Evolutionary conservation across 2,888 invertebrate genomes (phyloP), one percentile per base, ranked within the genome.

Genomic region (Hypsopygia costalis): DNA sequence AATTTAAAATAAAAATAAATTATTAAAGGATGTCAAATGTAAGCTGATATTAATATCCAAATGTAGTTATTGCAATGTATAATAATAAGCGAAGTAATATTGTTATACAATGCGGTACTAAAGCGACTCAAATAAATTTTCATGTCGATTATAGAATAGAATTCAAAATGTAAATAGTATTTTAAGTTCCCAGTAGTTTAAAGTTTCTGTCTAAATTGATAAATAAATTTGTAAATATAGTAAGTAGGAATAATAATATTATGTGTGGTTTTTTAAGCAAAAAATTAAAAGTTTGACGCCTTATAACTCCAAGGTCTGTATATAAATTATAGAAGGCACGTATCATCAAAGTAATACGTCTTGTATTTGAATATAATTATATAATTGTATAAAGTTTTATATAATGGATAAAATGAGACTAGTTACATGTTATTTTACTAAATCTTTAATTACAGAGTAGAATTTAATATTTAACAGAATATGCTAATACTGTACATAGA

Each of bases 401-500:
- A 52, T 40, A 53, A 45, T 44, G 43, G 48, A 41, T 41, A 33
- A 39, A 20, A 36, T 21, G 20, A 28, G 20, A 20, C 30, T 28
- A 30, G 21, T 16, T 40, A 27, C 22, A 38, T 44, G 49, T 55
- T 57, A 48, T 43, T 47, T 57, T 51, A 51, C 43, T 48, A 49
- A 46, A 44, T 51, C 2, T 47, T 46, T 55, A 51, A 59, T 59
- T 58, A 59, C 58, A 66, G 68, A 70, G 62, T 62, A 60, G 50
- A 43, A 46, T 59, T 57, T 62, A 64, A 65, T 41, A 52, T 61
- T 57, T 40, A 49, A 64, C 52, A 64, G 55, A 70, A 59, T 77
- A 75, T 74, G 68, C 73, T 71, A 72, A 64, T 68, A 67, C 63
- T 83, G 82, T 82, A 82, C 47, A 76, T 76, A 73, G 37, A 52